Percentiles rank a stretch among this genome's conserved stretches.
These are phyloP conservation scores for Chelonus insularis DNA, from an alignment of 1,140 invertebrate genomes.

Conservation along the genomic window DNA sequence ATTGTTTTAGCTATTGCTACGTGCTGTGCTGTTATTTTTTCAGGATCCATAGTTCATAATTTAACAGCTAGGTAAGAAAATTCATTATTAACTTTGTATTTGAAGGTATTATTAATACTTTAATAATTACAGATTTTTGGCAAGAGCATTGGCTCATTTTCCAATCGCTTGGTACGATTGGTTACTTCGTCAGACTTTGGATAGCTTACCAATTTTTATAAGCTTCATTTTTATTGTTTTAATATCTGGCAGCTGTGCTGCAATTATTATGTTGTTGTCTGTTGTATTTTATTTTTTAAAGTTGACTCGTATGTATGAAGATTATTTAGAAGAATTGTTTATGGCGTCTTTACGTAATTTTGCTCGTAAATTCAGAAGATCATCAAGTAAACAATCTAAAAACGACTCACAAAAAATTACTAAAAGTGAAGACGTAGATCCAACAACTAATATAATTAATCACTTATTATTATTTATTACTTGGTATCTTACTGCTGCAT, in stretches of 20 bases:
- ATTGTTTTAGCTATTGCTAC: conserved; percentile 55
- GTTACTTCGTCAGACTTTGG: conserved; percentile 53
- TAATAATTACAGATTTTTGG: conserved; percentile 60
- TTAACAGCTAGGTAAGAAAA: conserved; percentile 60
- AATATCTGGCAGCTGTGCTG: conserved; percentile 62
- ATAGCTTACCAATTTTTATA: conserved; percentile 60
- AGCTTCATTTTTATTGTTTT: conserved; percentile 57
- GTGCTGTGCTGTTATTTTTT: conserved; percentile 60
- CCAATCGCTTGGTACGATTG: conserved; percentile 62
- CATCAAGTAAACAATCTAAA: conserved; percentile 19
- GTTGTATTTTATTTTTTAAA: conserved; percentile 57
- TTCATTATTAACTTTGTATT: conserved; percentile 19
- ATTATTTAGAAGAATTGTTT: conserved; percentile 70
- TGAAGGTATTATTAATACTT: too few species aligned
- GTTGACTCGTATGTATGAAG: conserved; percentile 73
- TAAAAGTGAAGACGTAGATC: neutral
- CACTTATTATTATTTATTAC: conserved; percentile 53
- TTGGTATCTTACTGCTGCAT: conserved; percentile 46
- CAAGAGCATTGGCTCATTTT: conserved; percentile 56
- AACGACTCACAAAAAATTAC: conserved; percentile 11
- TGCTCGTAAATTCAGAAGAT: conserved; percentile 29
- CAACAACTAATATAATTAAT: conserved; percentile 46
- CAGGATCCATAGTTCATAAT: conserved; percentile 64
- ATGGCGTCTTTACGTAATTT: conserved; percentile 44
- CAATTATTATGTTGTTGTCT: conserved; percentile 56